Evolutionary conservation across 2,797 vertebrate species (phyloP), one percentile per base, ranked within the genome.

Genomic region (Hippocampus kuda): DNA sequence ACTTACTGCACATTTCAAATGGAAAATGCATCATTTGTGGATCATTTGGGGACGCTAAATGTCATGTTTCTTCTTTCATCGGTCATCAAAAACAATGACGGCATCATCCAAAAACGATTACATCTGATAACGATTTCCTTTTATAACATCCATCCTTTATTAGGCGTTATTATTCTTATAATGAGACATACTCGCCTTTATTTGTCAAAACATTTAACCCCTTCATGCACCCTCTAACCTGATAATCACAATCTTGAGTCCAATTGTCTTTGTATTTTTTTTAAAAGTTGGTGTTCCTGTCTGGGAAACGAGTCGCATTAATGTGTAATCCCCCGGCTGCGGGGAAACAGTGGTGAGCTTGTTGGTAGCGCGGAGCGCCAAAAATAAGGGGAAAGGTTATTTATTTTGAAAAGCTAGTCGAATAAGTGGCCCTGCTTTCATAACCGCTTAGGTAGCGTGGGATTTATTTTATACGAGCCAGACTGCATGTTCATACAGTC

Each of bases 271-370:
- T 34, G 34, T 60, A 34, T 8, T 34, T 34, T 34, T 34, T 34
- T 60, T 34, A 60, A 60, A 30, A 30, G 15, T 60, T 13, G 34
- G 26, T 20, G 22, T 72, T 79, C 34, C 34, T 38, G 34, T 38
- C 34, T 38, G 34, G 34, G 34, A 38, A 83, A 83, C 81, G 67
- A 68, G 61, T 48, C 20, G 65, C 72, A 72, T 71, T 78, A 48
- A 74, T 75, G 46, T 62, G 2, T 83, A 81, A 84, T 84, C 79
- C 75, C 42, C 26, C 20, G 15, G 34, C 63, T 22, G 7, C 51
- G 7, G 22, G 42, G 44, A 27, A 80, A 84, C 79, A 85, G 68
- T 75, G 38, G 65, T 16, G 63, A 68, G 57, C 72, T 73, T 83
- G 82, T 81, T 73, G 67, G 77, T 20, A 54, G 53, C 9, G 3